These are phyloP conservation scores for Falco concolor DNA, from an alignment of 2,797 vertebrate genomes.

Conservation along the genomic window DNA sequence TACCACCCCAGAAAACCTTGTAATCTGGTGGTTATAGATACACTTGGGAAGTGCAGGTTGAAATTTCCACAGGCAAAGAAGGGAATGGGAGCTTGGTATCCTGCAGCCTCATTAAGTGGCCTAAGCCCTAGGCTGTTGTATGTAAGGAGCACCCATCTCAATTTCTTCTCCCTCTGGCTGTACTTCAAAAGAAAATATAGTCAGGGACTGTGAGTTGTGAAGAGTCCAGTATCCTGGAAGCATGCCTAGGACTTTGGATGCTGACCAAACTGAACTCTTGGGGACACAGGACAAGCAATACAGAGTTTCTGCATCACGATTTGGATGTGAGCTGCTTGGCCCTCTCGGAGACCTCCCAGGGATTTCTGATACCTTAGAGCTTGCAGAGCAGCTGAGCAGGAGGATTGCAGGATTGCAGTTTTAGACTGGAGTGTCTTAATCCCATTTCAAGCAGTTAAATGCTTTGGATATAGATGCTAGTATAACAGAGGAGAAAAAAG, in stretches of 20 bases:
- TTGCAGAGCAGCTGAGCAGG: background rate
- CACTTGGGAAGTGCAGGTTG: background rate
- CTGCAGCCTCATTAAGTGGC: background rate
- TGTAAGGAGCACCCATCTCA: background rate
- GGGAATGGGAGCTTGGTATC: background rate
- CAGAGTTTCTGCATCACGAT: background rate
- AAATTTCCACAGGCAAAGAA: background rate
- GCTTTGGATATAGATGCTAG: background rate
- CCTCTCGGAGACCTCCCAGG: background rate
- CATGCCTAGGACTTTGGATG: background rate
- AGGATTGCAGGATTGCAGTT: background rate
- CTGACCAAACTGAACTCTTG: background rate
- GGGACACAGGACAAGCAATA: background rate
- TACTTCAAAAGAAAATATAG: background rate
- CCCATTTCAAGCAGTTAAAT: background rate
- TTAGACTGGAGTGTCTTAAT: constrained; percentile 6
- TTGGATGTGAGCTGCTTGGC: background rate
- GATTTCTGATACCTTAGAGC: background rate
- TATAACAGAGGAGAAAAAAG: background rate
- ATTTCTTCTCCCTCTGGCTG: background rate
- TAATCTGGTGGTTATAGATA: background rate
- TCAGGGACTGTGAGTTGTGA: background rate
- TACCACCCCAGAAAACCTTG: background rate
- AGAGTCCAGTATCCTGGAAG: background rate
- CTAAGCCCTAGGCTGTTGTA: background rate